Evolutionary conservation across 2,888 invertebrate genomes (phyloP), one percentile per base, ranked within the genome.

Genomic region (Protonemura montana): DNA sequence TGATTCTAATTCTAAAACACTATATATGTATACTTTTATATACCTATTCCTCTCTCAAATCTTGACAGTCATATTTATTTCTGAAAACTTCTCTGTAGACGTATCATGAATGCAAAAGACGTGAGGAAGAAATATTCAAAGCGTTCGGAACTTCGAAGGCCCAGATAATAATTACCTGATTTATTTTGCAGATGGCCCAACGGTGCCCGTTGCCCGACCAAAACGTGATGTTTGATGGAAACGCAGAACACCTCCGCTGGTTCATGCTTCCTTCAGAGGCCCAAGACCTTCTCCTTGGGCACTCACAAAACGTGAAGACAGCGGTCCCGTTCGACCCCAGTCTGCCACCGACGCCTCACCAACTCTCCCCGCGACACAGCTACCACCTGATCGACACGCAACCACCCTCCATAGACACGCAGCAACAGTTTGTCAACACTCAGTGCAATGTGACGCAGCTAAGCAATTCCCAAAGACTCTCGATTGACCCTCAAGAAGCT

Each of bases 251-350:
- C 86, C 92, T 97, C 21, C 93, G 97, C 87, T 98, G 98, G 98
- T 98, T 97, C 91, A 95, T 98, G 94, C 91, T 98, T 85, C 97
- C 97, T 0, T 95, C 95, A 90, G 98, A 98, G 92, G 97, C 97
- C 0, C 95, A 96, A 89, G 94, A 95, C 88, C 93, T 96, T 59
- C 91, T 96, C 0, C 92, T 95, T 0, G 95, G 95, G 27, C 94
- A 94, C 89, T 95, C 95, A 77, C 95, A 94, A 86, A 96, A 95
- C 89, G 95, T 96, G 10, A 96, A 96, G 91, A 95, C 96, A 87
- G 93, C 94, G 88, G 95, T 95, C 88, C 96, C 96, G 87, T 96
- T 96, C 90, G 94, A 95, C 90, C 96, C 96, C 0, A 92, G 93
- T 76, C 88, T 88, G 80, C 87, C 88, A 2, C 87, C 87, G 77